A percentile compares a stretch with the other conserved stretches of the same genome.
These are phyloP conservation scores for Drosophila dives DNA, from an alignment of 2,888 invertebrate species.

Conservation along the genomic window DNA sequence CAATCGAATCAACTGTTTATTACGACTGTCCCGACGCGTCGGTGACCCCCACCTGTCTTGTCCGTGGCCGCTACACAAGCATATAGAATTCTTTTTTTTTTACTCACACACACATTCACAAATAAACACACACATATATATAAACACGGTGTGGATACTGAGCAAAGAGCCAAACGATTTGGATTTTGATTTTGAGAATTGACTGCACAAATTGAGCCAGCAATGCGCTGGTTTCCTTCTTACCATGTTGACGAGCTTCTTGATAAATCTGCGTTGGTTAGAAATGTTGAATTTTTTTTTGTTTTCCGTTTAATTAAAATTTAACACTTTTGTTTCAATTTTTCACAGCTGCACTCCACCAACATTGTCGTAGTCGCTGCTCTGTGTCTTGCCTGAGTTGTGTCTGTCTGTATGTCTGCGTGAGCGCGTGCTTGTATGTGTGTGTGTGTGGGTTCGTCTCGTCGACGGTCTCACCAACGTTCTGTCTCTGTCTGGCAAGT, in stretches of 20 bases:
- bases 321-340: conserved; percentile 64
- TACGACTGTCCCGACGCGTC: conserved; percentile 14
- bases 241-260: conserved; percentile 74
- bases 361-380: conserved; percentile 72
- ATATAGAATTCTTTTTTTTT: conserved; percentile 51
- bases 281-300: conserved; percentile 69
- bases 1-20: conserved; percentile 21
- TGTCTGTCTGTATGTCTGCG: conserved; percentile 25
- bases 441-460: conserved; percentile 56
- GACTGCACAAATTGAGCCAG: conserved; percentile 6
- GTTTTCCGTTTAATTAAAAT: conserved; percentile 42
- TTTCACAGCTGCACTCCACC: conserved; percentile 63
- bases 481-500: conserved; percentile 57
- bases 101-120: conserved; percentile 33
- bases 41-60: conserved; percentile 41
- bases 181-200: conserved; percentile 25
- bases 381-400: conserved; percentile 38
- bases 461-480: conserved; percentile 71
- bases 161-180: conserved; percentile 41
- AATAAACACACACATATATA: conserved; percentile 26
- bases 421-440: conserved; percentile 38
- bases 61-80: conserved; percentile 22
- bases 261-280: conserved; percentile 64
- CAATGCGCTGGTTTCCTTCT: conserved; percentile 25
- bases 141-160: conserved; percentile 23